Evolutionary conservation across 2,797 vertebrate species (phyloP).

Genomic region (Dromococcyx pavoninus): DNA sequence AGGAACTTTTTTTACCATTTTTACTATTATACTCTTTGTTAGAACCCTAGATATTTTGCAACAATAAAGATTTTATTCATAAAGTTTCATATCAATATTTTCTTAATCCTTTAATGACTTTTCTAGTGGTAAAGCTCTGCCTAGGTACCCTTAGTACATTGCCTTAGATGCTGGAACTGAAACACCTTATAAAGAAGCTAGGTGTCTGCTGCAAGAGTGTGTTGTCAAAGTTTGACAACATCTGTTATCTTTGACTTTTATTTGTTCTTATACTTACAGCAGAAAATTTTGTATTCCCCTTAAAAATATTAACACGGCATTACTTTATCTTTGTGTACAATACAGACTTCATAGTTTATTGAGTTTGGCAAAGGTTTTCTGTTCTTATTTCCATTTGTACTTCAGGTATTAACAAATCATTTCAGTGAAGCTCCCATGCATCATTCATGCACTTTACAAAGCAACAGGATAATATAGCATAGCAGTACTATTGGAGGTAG

Average conservation of each 20-base stretch:
- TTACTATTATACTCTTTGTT: background rate
- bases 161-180: background rate
- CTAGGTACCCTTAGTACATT: background rate
- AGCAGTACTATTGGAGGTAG: background rate
- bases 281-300: background rate
- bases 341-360: background rate
- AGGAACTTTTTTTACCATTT: background rate
- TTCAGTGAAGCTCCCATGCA: background rate
- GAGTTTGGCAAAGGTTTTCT: background rate
- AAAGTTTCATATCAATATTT: background rate
- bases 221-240: background rate
- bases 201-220: background rate
- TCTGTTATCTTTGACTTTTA: no score
- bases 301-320: background rate
- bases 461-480: background rate
- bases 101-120: background rate
- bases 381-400: constrained; percentile 1
- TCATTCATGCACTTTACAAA: background rate
- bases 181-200: background rate
- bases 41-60: background rate
- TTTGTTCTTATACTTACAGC: background rate
- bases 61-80: background rate
- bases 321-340: background rate
- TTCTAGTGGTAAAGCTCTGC: background rate
- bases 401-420: constrained; percentile 5